phyloP scores from a whole-genome alignment of 2,113 vertebrate species.

The Poeciliopsis prolifica region DNA sequence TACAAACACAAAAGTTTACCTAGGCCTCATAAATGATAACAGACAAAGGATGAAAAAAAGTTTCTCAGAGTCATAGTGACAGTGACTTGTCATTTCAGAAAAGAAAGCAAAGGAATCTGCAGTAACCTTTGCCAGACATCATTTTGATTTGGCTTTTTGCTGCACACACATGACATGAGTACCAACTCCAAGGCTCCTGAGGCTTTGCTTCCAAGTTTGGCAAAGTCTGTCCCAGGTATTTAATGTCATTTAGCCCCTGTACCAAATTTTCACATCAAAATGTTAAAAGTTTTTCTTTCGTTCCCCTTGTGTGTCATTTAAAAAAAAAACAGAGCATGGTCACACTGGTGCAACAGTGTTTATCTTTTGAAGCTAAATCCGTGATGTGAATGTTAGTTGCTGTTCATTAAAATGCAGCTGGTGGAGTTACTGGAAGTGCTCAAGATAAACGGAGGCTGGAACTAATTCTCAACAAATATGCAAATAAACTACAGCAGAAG shows the following conservation, averaged over 20 bases:
- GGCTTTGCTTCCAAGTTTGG: not conserved
- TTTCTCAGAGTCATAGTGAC: constrained; percentile 24
- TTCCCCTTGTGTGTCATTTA: not conserved
- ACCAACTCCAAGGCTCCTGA: not conserved
- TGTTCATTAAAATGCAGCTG: not conserved
- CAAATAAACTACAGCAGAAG: not conserved
- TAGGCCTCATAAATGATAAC: constrained; percentile 62
- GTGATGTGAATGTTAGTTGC: not conserved
- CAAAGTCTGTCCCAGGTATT: not conserved
- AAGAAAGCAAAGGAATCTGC: not conserved
- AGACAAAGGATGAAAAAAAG: constrained; percentile 60
- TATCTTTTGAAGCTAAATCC: not conserved
- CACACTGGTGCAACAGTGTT: not conserved
- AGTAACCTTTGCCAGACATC: not conserved
- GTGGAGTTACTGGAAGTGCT: not conserved
- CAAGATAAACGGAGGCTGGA: not conserved
- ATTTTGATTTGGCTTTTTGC: too few relatives aligned
- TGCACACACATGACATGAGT: not conserved
- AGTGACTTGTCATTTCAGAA: constrained; percentile 2
- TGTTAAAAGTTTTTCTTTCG: not conserved
- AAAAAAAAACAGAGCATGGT: not conserved
- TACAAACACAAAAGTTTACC: constrained; percentile 74
- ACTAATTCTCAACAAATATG: not conserved
- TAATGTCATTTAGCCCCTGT: not conserved
- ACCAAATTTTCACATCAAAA: not conserved